phyloP scores from a whole-genome alignment of 2,113 vertebrate species.

The Rafetus swinhoei region DNA sequence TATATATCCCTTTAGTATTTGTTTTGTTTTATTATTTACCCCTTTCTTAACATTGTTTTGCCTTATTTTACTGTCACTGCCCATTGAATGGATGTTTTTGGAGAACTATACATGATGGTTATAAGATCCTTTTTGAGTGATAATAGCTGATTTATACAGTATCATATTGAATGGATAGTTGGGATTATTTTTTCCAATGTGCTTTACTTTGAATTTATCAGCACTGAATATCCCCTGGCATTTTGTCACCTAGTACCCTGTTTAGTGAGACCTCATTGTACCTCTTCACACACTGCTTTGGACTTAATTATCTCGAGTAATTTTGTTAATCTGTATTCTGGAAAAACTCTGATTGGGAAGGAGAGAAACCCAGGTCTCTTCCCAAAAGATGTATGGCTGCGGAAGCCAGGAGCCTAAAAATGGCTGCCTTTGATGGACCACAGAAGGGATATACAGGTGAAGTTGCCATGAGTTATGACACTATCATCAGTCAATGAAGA shows the following conservation, averaged over 20 bases:
- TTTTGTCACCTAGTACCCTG: background rate
- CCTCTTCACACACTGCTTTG: background rate
- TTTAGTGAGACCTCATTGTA: background rate
- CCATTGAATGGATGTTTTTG: background rate
- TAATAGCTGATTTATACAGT: background rate
- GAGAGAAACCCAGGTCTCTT: too few relatives aligned
- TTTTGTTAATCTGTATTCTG: too few relatives aligned
- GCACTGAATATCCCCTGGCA: background rate
- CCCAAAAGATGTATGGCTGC: background rate
- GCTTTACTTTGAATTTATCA: background rate
- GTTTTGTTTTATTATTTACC: background rate
- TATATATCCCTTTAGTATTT: background rate
- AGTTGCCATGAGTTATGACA: background rate
- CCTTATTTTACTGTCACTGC: background rate
- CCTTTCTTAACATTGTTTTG: background rate
- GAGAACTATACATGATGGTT: background rate
- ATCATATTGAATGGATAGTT: background rate
- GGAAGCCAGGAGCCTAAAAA: background rate
- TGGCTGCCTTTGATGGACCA: background rate
- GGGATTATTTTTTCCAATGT: too few relatives aligned
- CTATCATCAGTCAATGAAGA: background rate
- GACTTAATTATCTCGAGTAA: too few relatives aligned
- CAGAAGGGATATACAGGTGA: background rate
- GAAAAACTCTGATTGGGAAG: too few relatives aligned
- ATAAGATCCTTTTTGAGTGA: background rate